Conservation (phyloP, 2,888 invertebrate species). For the Drosophila borealis region DNA sequence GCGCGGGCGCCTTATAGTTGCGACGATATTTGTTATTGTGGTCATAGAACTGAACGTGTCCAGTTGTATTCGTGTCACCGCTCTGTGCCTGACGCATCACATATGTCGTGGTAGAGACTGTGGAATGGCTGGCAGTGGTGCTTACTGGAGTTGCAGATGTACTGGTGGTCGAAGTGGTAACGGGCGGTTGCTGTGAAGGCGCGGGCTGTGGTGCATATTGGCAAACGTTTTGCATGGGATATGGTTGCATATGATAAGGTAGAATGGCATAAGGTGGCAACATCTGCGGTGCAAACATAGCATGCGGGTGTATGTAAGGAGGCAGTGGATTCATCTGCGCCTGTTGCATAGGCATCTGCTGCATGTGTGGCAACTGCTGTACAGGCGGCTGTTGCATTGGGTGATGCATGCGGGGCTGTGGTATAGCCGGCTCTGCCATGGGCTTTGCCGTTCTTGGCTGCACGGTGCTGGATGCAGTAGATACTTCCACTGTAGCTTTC, state of each 20-base stretch:
- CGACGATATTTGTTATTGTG: slow-evolving; percentile 85
- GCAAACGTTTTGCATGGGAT: slow-evolving; percentile 23
- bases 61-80: slow-evolving; percentile 10
- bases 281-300: slow-evolving; percentile 23
- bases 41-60: slow-evolving; percentile 85
- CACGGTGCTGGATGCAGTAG: not conserved
- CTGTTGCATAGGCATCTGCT: slow-evolving; percentile 14
- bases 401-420: slow-evolving; percentile 14
- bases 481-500: not conserved
- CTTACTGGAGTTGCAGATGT: not conserved
- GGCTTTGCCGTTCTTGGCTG: not conserved
- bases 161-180: not conserved
- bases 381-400: slow-evolving; percentile 5
- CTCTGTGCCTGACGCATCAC: slow-evolving; percentile 20
- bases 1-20: slow-evolving; percentile 78
- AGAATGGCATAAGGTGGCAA: slow-evolving; percentile 38
- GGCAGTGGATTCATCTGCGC: slow-evolving; percentile 17
- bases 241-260: slow-evolving; percentile 42
- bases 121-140: slow-evolving; percentile 30
- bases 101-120: slow-evolving; percentile 34
- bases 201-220: slow-evolving; percentile 14
- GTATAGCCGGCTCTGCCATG: slow-evolving; percentile 6
- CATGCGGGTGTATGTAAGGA: slow-evolving; percentile 19
- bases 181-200: not conserved
- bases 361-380: slow-evolving; percentile 14